These are phyloP conservation scores for Monarcha castaneiventris DNA, from an alignment of 2,113 vertebrate genomes.

Conservation along the genomic window DNA sequence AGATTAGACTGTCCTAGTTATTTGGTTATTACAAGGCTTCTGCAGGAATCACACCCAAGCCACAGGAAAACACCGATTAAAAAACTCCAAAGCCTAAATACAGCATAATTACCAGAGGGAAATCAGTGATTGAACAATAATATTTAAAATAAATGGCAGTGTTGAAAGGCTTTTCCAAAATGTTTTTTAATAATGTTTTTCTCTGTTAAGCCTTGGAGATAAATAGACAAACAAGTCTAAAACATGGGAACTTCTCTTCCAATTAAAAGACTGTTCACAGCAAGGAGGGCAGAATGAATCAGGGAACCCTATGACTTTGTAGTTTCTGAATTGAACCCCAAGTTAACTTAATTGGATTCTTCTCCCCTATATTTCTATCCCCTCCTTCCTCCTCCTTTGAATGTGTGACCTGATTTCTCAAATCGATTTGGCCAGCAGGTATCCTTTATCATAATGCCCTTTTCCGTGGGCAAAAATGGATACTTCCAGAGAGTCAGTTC, in stretches of 20 bases:
- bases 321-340: conserved; percentile 16
- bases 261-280: background rate
- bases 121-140: conserved; percentile 62
- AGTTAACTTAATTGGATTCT: background rate
- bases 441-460: background rate
- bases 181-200: conserved; percentile 60
- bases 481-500: background rate
- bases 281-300: background rate
- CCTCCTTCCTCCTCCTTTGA: background rate
- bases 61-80: conserved; percentile 44
- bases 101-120: conserved; percentile 49
- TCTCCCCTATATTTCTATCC: background rate
- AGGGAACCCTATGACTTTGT: background rate
- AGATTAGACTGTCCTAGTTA: conserved; percentile 55
- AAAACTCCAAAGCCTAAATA: conserved; percentile 40
- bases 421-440: background rate
- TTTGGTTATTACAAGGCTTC: conserved; percentile 46
- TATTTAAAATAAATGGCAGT: conserved; percentile 63
- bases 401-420: background rate
- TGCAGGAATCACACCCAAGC: conserved; percentile 59
- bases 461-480: background rate
- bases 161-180: conserved; percentile 54
- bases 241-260: conserved; percentile 26
- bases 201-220: conserved; percentile 56
- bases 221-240: conserved; percentile 43